A percentile compares a stretch with the other conserved stretches of the same genome.
Conservation (phyloP, 2,888 invertebrate species). For the Erebia palarica region DNA sequence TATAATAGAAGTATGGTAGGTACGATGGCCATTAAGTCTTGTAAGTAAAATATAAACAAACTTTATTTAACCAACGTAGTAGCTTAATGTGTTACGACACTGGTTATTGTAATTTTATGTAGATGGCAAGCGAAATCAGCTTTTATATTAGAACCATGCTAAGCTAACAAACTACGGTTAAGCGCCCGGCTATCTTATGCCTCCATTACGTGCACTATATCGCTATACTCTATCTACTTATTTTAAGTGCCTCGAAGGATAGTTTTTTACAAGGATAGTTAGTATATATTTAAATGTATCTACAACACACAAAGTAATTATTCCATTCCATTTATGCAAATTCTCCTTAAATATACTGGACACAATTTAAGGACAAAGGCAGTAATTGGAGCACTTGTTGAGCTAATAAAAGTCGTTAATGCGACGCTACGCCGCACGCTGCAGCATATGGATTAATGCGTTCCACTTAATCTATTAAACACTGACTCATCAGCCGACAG, state of each 20-base stretch:
- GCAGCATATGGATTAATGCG: constrained; percentile 66
- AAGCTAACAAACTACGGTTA: constrained; percentile 15
- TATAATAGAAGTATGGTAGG: background rate
- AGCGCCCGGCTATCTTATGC: background rate
- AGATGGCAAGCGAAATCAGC: constrained; percentile 8
- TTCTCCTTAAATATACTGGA: constrained; percentile 23
- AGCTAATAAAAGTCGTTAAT: constrained; percentile 63
- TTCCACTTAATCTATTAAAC: constrained; percentile 75
- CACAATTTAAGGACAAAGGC: constrained; percentile 52
- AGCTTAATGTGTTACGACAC: background rate
- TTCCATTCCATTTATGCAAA: constrained; percentile 15
- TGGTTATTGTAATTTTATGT: background rate
- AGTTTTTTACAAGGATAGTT: too few relatives aligned
- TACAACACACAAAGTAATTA: background rate
- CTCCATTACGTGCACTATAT: constrained; percentile 10
- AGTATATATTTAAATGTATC: background rate
- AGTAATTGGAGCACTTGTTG: constrained; percentile 71
- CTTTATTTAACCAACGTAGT: background rate
- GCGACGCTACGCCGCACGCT: constrained; percentile 50
- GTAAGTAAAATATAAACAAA: background rate
- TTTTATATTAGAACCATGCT: constrained; percentile 3
- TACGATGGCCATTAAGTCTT: background rate
- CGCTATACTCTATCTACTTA: background rate
- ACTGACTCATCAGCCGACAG: constrained; percentile 57
- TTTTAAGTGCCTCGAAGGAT: background rate